These are phyloP conservation scores for Cartodere bifasciata DNA, from an alignment of 2,888 invertebrate genomes.

Conservation along the genomic window DNA sequence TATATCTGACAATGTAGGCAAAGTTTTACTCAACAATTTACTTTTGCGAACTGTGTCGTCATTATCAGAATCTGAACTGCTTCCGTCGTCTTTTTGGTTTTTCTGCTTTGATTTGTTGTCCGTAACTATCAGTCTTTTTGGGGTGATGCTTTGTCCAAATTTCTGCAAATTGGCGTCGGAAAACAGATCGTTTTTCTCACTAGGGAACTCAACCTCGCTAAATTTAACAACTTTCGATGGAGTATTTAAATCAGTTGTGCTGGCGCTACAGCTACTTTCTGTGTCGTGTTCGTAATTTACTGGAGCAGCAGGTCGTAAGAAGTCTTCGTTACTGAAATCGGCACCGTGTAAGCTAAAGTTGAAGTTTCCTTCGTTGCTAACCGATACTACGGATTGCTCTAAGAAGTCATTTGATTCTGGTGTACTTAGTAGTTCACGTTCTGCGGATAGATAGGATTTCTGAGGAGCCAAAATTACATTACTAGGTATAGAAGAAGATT, in stretches of 20 bases:
- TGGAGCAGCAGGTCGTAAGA: constrained; percentile 18
- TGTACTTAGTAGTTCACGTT: constrained; percentile 15
- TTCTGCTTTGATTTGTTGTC: constrained; percentile 5
- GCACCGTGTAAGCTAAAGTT: constrained; percentile 26
- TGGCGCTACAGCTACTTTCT: constrained; percentile 27
- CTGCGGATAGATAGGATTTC: constrained; percentile 3
- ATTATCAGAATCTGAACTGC: constrained; percentile 28
- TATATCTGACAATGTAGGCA: constrained; percentile 21
- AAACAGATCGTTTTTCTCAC: constrained; percentile 24
- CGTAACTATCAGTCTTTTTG: constrained; percentile 14
- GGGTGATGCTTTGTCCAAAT: constrained; percentile 27
- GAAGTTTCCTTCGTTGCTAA: constrained; percentile 18
- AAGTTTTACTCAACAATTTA: constrained; percentile 10
- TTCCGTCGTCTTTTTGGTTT: constrained; percentile 17
- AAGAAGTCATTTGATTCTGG: constrained; percentile 26
- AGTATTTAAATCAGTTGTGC: constrained; percentile 18
- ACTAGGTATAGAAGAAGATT: too few species aligned
- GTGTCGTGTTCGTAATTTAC: constrained; percentile 25
- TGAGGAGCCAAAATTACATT: not conserved
- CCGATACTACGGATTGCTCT: constrained; percentile 16
- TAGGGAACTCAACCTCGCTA: constrained; percentile 28
- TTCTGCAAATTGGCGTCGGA: constrained; percentile 25
- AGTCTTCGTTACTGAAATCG: constrained; percentile 22
- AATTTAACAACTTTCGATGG: constrained; percentile 25
- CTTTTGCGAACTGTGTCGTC: constrained; percentile 7